Evolutionary conservation across 2,888 invertebrate species (phyloP).

Genomic region (Coleophora deauratella): DNA sequence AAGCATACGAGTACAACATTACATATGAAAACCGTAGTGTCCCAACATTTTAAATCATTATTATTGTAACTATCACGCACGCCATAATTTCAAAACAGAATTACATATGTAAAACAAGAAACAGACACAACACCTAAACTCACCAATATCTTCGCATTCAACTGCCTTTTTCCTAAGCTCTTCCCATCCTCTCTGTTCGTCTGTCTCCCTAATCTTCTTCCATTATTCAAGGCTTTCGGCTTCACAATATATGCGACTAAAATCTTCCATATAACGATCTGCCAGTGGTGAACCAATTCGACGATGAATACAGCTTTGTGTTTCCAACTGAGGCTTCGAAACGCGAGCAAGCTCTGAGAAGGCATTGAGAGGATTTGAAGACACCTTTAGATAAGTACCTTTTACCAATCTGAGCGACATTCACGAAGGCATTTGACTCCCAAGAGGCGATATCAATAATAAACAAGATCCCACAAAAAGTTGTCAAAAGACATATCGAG

Average conservation of each 20-base stretch:
- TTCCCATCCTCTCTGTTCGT: constrained; percentile 1
- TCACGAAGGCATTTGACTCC: too few relatives aligned
- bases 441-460: too few relatives aligned
- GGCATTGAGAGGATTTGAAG: neutral
- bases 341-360: constrained; percentile 17
- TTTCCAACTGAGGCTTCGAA: constrained; percentile 30
- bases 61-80: too few relatives aligned
- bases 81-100: too few relatives aligned
- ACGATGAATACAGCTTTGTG: constrained; percentile 33
- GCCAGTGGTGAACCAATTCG: constrained; percentile 34
- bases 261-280: constrained; percentile 28
- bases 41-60: too few relatives aligned
- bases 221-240: constrained; percentile 20
- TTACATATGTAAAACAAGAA: neutral
- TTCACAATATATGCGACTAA: constrained; percentile 26
- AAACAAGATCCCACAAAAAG: too few relatives aligned
- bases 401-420: too few relatives aligned
- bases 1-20: too few relatives aligned
- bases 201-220: neutral
- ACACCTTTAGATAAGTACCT: too few relatives aligned
- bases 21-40: too few relatives aligned
- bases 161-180: neutral
- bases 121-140: constrained; percentile 4
- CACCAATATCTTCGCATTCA: constrained; percentile 6
- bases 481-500: too few relatives aligned